Percentiles rank a stretch among this genome's conserved stretches.
These are phyloP conservation scores for Eupithecia subfuscata DNA, from an alignment of 2,888 invertebrate species.

Conservation along the genomic window DNA sequence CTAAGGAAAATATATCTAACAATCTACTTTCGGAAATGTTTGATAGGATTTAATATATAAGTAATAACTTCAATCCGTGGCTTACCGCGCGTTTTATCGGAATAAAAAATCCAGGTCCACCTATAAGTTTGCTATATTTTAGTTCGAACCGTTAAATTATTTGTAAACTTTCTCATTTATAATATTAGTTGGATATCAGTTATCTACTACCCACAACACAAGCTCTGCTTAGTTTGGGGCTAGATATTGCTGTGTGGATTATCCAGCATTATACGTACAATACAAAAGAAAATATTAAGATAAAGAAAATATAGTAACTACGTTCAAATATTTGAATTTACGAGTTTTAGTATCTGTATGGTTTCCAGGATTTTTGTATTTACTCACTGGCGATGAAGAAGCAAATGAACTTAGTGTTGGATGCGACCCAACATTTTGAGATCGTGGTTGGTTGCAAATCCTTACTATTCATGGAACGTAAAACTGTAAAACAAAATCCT, in stretches of 20 bases:
- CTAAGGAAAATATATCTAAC: neutral
- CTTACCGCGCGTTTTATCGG: no score
- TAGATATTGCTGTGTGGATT: neutral
- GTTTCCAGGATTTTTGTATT: slow-evolving; percentile 15
- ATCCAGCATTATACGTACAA: neutral
- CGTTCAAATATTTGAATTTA: neutral
- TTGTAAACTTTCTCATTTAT: no score
- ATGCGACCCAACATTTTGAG: slow-evolving; percentile 31
- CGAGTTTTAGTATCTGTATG: neutral
- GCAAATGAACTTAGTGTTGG: slow-evolving; percentile 27
- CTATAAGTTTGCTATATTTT: no score
- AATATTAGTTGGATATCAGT: no score
- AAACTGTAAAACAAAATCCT: neutral
- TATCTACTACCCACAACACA: neutral
- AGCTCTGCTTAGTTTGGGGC: neutral
- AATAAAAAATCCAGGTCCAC: no score
- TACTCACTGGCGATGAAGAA: slow-evolving; percentile 12
- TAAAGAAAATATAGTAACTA: neutral
- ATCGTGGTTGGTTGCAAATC: slow-evolving; percentile 15
- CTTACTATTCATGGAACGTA: neutral
- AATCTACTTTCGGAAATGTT: neutral
- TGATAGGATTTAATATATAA: neutral
- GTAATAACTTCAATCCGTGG: no score
- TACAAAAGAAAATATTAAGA: neutral
- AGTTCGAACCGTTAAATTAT: no score